These are phyloP conservation scores for Zygogramma bicolorata DNA, from an alignment of 2,888 invertebrate species.

Conservation along the genomic window DNA sequence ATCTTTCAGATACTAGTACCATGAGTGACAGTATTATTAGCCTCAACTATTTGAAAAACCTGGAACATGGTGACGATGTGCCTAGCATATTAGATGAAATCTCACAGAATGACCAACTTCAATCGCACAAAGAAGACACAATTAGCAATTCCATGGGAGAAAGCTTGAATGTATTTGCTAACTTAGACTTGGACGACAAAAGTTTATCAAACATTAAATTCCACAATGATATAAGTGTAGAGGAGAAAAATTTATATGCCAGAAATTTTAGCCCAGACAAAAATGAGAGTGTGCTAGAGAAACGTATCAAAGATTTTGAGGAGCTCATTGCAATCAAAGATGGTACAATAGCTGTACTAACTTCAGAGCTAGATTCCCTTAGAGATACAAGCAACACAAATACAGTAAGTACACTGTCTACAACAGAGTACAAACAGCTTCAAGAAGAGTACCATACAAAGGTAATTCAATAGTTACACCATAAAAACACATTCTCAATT, in stretches of 20 bases:
- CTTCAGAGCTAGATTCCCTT: conserved; percentile 68
- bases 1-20: conserved; percentile 52
- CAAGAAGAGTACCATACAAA: conserved; percentile 78
- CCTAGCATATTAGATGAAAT: conserved; percentile 63
- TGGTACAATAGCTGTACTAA: conserved; percentile 66
- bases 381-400: conserved; percentile 69
- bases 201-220: conserved; percentile 56
- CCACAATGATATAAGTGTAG: conserved; percentile 37
- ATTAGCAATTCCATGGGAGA: conserved; percentile 55
- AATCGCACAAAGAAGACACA: conserved; percentile 44
- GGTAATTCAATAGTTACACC: too few species aligned
- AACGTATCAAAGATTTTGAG: conserved; percentile 64
- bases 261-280: conserved; percentile 35
- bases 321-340: conserved; percentile 67
- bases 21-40: conserved; percentile 53
- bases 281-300: conserved; percentile 42
- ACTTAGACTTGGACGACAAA: conserved; percentile 63
- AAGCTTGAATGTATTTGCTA: conserved; percentile 63
- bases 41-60: conserved; percentile 47
- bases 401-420: conserved; percentile 70
- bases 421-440: conserved; percentile 80
- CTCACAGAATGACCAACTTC: conserved; percentile 57
- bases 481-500: too few species aligned
- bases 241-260: conserved; percentile 39
- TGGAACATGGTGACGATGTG: conserved; percentile 50